phyloP scores from a whole-genome alignment of 2,113 vertebrate genomes.

The Albula goreensis region DNA sequence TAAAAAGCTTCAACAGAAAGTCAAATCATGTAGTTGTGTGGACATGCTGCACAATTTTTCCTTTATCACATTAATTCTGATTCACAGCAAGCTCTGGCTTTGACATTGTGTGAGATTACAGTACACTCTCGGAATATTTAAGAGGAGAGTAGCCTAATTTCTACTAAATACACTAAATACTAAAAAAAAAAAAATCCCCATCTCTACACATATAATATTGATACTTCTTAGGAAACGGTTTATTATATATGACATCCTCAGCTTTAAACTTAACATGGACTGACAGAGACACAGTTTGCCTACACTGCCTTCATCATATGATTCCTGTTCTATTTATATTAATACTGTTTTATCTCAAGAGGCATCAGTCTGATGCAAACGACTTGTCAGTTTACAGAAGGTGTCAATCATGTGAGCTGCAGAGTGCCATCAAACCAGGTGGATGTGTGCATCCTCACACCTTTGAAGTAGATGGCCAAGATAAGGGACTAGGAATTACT shows the following conservation, averaged over 20 bases:
- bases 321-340: neutral
- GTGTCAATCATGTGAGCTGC: neutral
- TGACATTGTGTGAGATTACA: no score
- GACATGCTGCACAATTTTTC: no score
- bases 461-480: neutral
- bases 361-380: neutral
- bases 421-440: neutral
- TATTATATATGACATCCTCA: neutral
- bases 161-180: no score
- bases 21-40: no score
- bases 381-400: neutral
- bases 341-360: neutral
- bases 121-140: no score
- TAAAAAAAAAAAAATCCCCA: no score
- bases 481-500: neutral
- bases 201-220: no score
- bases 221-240: no score
- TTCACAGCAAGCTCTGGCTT: no score
- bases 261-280: neutral
- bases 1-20: no score
- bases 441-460: neutral
- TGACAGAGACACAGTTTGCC: neutral
- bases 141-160: no score
- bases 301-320: neutral
- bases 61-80: no score